Evolutionary conservation across 2,113 vertebrate species (phyloP).

Genomic region (Tapirus terrestris): DNA sequence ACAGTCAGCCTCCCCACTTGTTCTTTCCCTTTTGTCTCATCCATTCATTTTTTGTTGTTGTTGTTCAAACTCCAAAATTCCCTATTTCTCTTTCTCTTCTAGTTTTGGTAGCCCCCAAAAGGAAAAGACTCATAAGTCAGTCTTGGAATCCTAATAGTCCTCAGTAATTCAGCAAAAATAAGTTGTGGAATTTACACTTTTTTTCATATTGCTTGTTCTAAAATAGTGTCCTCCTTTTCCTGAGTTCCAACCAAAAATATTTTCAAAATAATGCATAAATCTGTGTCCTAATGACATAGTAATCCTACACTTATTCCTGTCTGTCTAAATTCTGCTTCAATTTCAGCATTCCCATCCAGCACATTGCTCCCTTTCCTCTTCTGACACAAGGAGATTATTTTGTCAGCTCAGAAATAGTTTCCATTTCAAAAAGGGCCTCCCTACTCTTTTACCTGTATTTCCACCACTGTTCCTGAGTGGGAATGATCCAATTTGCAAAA

Average conservation of each 20-base stretch:
- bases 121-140: neutral
- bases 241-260: slow-evolving; percentile 4
- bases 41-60: neutral
- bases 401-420: slow-evolving; percentile 17
- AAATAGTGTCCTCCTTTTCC: slow-evolving; percentile 10
- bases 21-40: neutral
- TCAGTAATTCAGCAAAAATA: neutral
- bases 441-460: neutral
- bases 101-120: neutral
- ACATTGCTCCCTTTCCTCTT: neutral
- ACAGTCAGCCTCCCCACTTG: neutral
- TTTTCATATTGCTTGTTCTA: neutral
- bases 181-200: neutral
- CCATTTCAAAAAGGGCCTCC: neutral
- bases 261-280: neutral
- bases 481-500: neutral
- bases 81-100: neutral
- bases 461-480: neutral
- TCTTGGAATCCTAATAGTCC: slow-evolving; percentile 23
- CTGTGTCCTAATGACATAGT: neutral
- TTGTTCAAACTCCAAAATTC: neutral
- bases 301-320: slow-evolving; percentile 24
- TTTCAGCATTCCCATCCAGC: neutral
- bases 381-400: slow-evolving; percentile 19
- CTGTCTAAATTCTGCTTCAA: neutral